These are phyloP conservation scores for Phengaris arion DNA, from an alignment of 2,888 invertebrate genomes.

Conservation along the genomic window DNA sequence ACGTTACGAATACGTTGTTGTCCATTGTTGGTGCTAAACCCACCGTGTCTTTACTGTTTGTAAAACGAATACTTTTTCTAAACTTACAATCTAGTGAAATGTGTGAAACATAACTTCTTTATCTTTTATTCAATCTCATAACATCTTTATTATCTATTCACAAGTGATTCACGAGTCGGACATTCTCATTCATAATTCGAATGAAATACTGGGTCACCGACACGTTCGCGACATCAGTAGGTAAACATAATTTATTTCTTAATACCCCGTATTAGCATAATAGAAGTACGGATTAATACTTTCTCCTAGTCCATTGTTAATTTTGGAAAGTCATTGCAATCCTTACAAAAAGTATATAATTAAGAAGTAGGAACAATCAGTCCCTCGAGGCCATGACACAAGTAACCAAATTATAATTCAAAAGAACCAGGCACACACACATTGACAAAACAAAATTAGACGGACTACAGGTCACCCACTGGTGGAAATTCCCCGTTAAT, in stretches of 20 bases:
- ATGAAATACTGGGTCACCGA: slow-evolving; percentile 16
- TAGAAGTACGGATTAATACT: slow-evolving; percentile 2
- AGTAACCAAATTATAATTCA: no score
- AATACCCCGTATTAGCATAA: slow-evolving; percentile 24
- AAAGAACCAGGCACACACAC: no score
- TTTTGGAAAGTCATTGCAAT: not conserved
- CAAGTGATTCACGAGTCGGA: not conserved
- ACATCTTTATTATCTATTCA: slow-evolving; percentile 11
- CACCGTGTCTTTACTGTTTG: no score
- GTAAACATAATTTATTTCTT: slow-evolving; percentile 15
- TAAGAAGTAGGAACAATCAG: no score
- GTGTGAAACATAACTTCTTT: not conserved
- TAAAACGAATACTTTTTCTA: not conserved
- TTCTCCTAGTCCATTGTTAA: not conserved
- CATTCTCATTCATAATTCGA: slow-evolving; percentile 17
- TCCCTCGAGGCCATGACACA: no score
- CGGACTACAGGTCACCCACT: no score
- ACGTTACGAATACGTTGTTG: no score
- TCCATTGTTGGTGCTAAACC: no score
- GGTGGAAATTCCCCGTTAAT: no score
- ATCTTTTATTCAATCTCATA: slow-evolving; percentile 6
- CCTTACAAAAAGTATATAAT: not conserved
- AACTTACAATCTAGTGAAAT: not conserved
- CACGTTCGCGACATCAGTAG: not conserved
- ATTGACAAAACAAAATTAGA: no score